Conservation (phyloP, 1,140 invertebrate genomes). For the Marisa cornuarietis region DNA sequence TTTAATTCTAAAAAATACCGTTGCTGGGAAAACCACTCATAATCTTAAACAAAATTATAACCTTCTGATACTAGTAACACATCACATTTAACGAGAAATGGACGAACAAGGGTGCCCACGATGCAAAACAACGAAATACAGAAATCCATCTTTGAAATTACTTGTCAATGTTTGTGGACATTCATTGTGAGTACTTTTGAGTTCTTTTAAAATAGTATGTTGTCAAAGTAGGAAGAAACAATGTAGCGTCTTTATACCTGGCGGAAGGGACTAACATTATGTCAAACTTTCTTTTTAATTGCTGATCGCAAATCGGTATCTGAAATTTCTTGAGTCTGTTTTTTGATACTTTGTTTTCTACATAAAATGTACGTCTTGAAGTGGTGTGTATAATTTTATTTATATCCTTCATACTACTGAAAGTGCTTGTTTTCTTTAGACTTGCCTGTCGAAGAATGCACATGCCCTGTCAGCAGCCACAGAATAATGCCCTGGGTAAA, state of each 20-base stretch:
- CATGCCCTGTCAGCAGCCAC: background rate
- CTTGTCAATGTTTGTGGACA: constrained; percentile 99
- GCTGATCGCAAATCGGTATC: no score
- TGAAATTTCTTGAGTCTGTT: background rate
- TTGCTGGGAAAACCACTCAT: background rate
- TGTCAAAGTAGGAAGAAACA: no score
- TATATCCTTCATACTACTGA: background rate
- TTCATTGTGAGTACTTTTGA: constrained; percentile 75
- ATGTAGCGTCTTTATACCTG: no score
- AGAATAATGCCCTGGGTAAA: background rate
- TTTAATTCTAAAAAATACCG: no score
- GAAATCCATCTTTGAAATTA: constrained; percentile 95
- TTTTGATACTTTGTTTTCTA: background rate
- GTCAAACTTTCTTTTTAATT: no score
- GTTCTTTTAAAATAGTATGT: background rate
- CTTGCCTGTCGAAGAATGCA: background rate
- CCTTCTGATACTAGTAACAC: background rate
- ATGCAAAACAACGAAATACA: constrained; percentile 98
- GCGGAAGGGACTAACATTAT: no score
- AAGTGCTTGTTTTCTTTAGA: background rate
- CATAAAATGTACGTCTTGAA: background rate
- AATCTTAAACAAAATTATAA: background rate
- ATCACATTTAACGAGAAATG: constrained; percentile 34
- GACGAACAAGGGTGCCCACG: constrained; percentile 85
- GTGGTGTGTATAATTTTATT: background rate